phyloP scores from a whole-genome alignment of 2,888 invertebrate genomes.

The Ophioninae sp. region DNA sequence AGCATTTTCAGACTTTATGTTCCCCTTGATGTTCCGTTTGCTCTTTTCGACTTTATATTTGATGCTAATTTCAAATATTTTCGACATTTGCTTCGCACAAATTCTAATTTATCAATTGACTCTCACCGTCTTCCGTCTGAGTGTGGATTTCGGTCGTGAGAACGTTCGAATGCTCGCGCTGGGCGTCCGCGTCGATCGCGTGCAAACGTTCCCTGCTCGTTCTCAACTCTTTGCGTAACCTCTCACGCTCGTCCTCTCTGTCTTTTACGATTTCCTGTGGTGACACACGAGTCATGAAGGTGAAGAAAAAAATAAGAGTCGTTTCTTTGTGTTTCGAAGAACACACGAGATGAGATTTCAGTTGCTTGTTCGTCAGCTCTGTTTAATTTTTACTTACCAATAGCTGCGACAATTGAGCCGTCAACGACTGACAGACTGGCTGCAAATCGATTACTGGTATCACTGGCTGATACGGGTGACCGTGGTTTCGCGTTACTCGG shows the following conservation, averaged over 20 bases:
- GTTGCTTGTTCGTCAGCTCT: not conserved
- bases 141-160: constrained; percentile 70
- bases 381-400: constrained; percentile 82
- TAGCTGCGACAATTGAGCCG: constrained; percentile 86
- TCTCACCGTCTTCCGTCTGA: constrained; percentile 70
- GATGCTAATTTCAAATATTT: not conserved
- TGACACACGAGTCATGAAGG: not conserved
- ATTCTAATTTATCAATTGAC: constrained; percentile 46
- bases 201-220: constrained; percentile 88
- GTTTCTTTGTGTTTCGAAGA: not conserved
- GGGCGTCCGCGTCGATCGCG: constrained; percentile 81
- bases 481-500: constrained; percentile 80
- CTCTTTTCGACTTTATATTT: not conserved
- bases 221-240: constrained; percentile 87
- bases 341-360: not conserved
- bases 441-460: constrained; percentile 85
- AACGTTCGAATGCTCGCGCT: constrained; percentile 71
- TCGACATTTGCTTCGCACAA: not conserved
- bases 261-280: constrained; percentile 87
- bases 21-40: not conserved
- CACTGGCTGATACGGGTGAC: constrained; percentile 81
- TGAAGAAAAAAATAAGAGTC: not conserved
- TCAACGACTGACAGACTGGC: constrained; percentile 85
- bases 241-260: constrained; percentile 89
- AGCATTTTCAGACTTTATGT: not conserved